These are phyloP conservation scores for Camponotus fellah DNA, from an alignment of 2,888 invertebrate species.

Conservation along the genomic window DNA sequence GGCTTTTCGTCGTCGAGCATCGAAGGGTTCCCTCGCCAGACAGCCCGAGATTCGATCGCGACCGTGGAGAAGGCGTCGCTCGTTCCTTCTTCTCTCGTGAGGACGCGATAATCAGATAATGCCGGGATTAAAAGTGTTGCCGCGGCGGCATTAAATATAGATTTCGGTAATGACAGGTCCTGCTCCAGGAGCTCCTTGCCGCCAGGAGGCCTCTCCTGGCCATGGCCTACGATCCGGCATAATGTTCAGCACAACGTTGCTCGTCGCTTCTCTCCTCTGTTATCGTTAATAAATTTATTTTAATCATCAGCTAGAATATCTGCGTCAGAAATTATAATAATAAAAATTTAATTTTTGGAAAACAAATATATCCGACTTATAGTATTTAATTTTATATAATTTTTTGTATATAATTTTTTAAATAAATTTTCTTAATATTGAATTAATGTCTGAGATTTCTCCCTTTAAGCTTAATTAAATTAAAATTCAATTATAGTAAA, in stretches of 20 bases:
- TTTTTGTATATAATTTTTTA: background rate
- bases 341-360: background rate
- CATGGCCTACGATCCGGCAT: slow-evolving; percentile 11
- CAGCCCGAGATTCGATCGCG: slow-evolving; percentile 65
- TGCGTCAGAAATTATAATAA: background rate
- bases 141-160: slow-evolving; percentile 75
- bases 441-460: background rate
- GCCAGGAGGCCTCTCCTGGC: slow-evolving; percentile 31
- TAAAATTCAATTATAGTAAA: background rate
- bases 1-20: slow-evolving; percentile 67
- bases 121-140: slow-evolving; percentile 74
- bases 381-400: background rate
- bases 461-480: background rate
- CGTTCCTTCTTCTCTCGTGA: slow-evolving; percentile 45
- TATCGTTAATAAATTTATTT: slow-evolving; percentile 5
- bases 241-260: slow-evolving; percentile 6
- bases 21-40: slow-evolving; percentile 31
- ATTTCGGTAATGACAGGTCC: slow-evolving; percentile 77
- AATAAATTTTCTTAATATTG: background rate
- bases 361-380: slow-evolving; percentile 4
- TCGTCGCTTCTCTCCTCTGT: background rate
- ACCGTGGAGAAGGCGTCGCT: slow-evolving; percentile 53
- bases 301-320: background rate
- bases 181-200: slow-evolving; percentile 52
- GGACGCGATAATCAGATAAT: slow-evolving; percentile 80